These are phyloP conservation scores for Nesogale talazaci DNA, from an alignment of 2,113 vertebrate species.

Conservation along the genomic window DNA sequence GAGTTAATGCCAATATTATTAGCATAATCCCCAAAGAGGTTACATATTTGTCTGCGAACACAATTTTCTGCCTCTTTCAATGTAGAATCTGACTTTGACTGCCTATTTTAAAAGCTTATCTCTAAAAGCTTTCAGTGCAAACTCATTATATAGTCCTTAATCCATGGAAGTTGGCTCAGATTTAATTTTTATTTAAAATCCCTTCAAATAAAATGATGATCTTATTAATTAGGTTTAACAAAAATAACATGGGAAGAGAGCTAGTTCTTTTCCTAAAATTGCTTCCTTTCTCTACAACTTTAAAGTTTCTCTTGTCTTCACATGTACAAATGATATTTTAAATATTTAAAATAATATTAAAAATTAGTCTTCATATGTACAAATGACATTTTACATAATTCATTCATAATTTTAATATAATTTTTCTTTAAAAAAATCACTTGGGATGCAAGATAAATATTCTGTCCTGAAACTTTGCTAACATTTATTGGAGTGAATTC, in stretches of 20 bases:
- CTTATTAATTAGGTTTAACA: slow-evolving; percentile 27
- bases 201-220: background rate
- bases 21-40: slow-evolving; percentile 28
- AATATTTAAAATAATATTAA: background rate
- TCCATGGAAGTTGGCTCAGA: slow-evolving; percentile 21
- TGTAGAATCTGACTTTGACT: background rate
- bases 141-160: slow-evolving; percentile 5
- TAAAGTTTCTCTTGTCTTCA: background rate
- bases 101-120: background rate
- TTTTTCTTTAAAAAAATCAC: background rate
- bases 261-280: slow-evolving; percentile 2
- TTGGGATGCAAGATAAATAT: slow-evolving; percentile 22
- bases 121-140: slow-evolving; percentile 14
- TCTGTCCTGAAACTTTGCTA: background rate
- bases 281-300: background rate
- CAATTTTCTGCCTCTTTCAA: background rate
- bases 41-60: background rate
- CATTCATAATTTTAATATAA: background rate
- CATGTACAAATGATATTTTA: background rate
- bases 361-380: background rate
- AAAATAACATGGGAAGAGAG: background rate
- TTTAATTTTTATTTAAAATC: slow-evolving; percentile 25
- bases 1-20: background rate
- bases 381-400: background rate
- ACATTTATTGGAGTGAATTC: background rate